These are phyloP conservation scores for Acleris emargana DNA, from an alignment of 2,888 invertebrate species.

Conservation along the genomic window DNA sequence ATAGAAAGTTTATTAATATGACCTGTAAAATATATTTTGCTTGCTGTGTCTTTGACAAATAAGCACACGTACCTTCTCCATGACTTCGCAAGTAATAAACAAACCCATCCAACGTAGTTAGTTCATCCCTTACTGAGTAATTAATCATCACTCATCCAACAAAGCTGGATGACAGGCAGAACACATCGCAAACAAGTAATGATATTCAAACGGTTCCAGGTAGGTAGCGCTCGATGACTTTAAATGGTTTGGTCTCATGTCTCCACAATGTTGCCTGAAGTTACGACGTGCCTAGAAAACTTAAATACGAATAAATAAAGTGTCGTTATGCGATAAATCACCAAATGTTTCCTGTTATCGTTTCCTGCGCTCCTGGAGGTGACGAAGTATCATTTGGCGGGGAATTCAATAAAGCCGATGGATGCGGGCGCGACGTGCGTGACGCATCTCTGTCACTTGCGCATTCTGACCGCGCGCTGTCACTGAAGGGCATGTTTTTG, in stretches of 20 bases:
- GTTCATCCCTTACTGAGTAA: no score
- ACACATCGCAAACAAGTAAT: no score
- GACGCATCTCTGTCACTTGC: slow-evolving; percentile 51
- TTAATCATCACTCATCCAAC: no score
- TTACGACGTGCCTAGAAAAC: slow-evolving; percentile 30
- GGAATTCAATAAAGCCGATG: slow-evolving; percentile 73
- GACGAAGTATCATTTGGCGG: slow-evolving; percentile 71
- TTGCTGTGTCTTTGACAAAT: no score
- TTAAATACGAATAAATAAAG: slow-evolving; percentile 17
- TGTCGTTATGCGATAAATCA: slow-evolving; percentile 45
- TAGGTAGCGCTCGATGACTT: no score
- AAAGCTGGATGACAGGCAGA: no score
- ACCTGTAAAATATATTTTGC: no score
- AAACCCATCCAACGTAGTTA: no score
- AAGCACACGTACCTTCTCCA: no score
- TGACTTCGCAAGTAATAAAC: no score
- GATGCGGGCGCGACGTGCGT: slow-evolving; percentile 59
- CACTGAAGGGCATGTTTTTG: slow-evolving; percentile 58
- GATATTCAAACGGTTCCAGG: neutral
- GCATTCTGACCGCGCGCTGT: slow-evolving; percentile 61
- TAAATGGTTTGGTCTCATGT: neutral
- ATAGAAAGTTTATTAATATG: no score
- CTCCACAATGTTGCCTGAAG: slow-evolving; percentile 12
- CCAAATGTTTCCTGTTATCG: slow-evolving; percentile 58
- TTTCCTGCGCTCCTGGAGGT: slow-evolving; percentile 68